These are phyloP conservation scores for Marcusenius ussheri DNA, from an alignment of 2,113 vertebrate species.

Conservation along the genomic window DNA sequence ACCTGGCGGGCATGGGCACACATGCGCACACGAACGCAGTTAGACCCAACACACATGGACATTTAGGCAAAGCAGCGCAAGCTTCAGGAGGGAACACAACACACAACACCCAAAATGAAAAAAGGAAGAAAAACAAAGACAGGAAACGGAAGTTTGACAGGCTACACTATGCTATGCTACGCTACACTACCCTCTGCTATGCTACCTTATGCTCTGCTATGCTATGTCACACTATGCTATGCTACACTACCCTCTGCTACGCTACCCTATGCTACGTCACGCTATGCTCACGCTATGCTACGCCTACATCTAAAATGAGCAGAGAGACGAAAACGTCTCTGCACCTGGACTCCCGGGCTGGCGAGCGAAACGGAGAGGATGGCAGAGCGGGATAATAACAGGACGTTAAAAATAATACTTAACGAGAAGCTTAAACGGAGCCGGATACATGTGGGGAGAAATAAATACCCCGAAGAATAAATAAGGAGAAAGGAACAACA, in stretches of 20 bases:
- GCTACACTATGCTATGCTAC: background rate
- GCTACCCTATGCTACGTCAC: no score
- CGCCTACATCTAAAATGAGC: background rate
- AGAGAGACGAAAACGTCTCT: background rate
- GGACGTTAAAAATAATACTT: background rate
- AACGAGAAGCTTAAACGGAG: background rate
- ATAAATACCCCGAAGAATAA: background rate
- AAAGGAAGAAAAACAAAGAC: background rate
- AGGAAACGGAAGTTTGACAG: background rate
- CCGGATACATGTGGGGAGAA: background rate
- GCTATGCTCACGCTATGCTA: no score
- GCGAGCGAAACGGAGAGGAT: background rate
- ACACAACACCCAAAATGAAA: slow-evolving; percentile 29
- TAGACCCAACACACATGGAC: background rate
- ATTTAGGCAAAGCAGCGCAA: background rate
- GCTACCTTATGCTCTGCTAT: no score
- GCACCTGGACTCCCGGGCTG: background rate
- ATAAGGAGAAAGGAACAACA: background rate
- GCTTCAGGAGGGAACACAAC: background rate
- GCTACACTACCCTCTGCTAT: no score
- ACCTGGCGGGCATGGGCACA: slow-evolving; percentile 44
- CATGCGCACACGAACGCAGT: background rate
- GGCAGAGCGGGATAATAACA: background rate
- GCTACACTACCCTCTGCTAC: no score
- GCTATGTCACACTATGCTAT: no score